Evolutionary conservation across 2,888 invertebrate species (phyloP), one percentile per base, ranked within the genome.

Genomic region (Tricholauxania praeusta): DNA sequence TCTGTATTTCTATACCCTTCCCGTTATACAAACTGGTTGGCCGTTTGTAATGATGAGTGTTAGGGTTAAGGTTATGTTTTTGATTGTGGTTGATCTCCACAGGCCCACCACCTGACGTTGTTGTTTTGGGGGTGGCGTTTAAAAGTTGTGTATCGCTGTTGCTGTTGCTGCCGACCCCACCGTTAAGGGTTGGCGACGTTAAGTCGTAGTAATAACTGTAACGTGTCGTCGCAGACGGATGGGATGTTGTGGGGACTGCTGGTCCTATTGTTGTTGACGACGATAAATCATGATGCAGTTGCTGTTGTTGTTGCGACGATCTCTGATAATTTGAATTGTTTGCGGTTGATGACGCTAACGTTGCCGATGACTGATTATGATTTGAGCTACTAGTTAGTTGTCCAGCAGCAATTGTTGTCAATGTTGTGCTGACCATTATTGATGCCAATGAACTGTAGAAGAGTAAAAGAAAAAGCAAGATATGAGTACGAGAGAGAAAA

Each of bases 341-440:
- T 68, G 80, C 71, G 77, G 83, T 70, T 75, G 79, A 74, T 75
- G 80, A 72, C 76, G 80, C 71, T 78, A 81, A 68, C 77, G 81
- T 72, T 77, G 82, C 65, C 66, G 75, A 63, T 55, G 74, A 53
- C 51, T 28, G 80, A 80, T 76, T 82, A 80, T 80, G 83, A 80
- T 79, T 77, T 65, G 78, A 77, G 83, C 86, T 82, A 85, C 86
- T 86, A 82, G 85, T 84, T 80, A 84, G 82, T 84, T 86, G 86
- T 85, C 84, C 84, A 82, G 87, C 83, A 84, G 87, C 85, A 81
- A 85, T 85, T 83, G 87, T 85, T 79, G 87, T 84, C 85, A 87
- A 85, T 85, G 87, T 84, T 85, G 87, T 85, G 84, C 87, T 87
- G 83, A 87, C 87, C 87, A 87, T 87, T 86, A 86, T 87, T 87